These are phyloP conservation scores for Macropodus opercularis DNA, from an alignment of 2,797 vertebrate genomes.

Conservation along the genomic window DNA sequence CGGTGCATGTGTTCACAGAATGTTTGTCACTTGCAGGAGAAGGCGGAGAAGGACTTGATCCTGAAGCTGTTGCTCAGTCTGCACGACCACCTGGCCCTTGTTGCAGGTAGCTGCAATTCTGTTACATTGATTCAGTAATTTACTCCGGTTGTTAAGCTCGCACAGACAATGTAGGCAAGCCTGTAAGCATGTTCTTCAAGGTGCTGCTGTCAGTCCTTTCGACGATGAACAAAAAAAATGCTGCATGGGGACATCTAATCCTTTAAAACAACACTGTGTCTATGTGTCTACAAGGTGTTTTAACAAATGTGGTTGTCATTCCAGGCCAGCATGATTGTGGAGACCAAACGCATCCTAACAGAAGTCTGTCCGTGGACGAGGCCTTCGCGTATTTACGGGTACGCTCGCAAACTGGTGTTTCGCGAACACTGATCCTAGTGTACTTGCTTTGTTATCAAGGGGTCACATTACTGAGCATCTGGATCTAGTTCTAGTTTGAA, in stretches of 20 bases:
- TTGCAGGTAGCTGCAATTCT: slow-evolving; percentile 94
- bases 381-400: slow-evolving; percentile 89
- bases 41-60: slow-evolving; percentile 82
- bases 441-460: too few species aligned
- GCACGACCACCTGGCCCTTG: slow-evolving; percentile 91
- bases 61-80: slow-evolving; percentile 91
- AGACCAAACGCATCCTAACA: slow-evolving; percentile 82
- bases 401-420: slow-evolving; percentile 9
- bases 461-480: too few species aligned
- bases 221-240: background rate
- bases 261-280: too few species aligned
- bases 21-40: slow-evolving; percentile 66
- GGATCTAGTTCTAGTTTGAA: too few species aligned
- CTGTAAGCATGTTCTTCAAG: background rate
- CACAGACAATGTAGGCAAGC: too few species aligned
- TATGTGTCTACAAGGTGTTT: too few species aligned
- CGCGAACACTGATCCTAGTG: too few species aligned
- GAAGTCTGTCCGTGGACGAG: slow-evolving; percentile 89
- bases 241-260: too few species aligned
- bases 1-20: background rate
- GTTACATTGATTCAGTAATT: too few species aligned
- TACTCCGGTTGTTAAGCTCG: too few species aligned
- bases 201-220: background rate
- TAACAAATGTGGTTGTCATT: too few species aligned
- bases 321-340: slow-evolving; percentile 94